Evolutionary conservation across 2,888 invertebrate species (phyloP), one percentile per base, ranked within the genome.

Genomic region (Ichneumoninae sp.): DNA sequence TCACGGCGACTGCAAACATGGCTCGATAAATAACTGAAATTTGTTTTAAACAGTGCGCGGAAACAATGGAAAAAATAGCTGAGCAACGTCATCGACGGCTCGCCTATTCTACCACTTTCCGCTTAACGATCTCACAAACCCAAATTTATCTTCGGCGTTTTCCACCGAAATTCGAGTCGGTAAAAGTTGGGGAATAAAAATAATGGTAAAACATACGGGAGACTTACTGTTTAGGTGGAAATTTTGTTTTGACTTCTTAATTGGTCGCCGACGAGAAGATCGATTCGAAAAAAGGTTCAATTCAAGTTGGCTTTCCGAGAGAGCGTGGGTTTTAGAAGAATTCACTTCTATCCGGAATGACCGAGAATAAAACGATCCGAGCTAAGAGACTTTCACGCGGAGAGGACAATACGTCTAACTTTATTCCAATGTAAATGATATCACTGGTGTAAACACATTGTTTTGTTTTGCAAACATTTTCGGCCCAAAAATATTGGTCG

Each of bases 211-310:
- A 57, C 16, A 13, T 19, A 7, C 10, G 50, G 60, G n/a, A 19
- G n/a, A 36, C 54, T 57, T 13, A 70, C 66, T 44, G 30, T 10
- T 78, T 30, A 40, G 1, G 33, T 16, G 33, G 10, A 33, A 36
- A 71, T 52, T 79, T 26, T 79, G 71, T 79, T 79, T 71, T 79
- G 79, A 79, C 71, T 65, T 19, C 50, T 71, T 71, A 54, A 79
- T 71, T 71, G 71, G 60, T 13, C 16, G 7, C 36, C 36, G 3
- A 30, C 10, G 57, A 78, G 70, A 70, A 78, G 70, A 78, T 65
- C 62, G 78, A 78, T 78, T 78, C 52, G 36, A 70, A 50, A 78
- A 65, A 65, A 50, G 5, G n/a, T 26, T 62, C 62, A 10, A 33
- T 36, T 33, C 10, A 13, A 57, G 57, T 68, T 57, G 68, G 26